phyloP scores from a whole-genome alignment of 1,140 invertebrate genomes.

The Bombyx mori region ASM3026992v2 NC_085116.1:13832001-13832500 shows the following conservation, averaged over 20 bases:
- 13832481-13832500: not conserved
- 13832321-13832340: slow-evolving; percentile 28
- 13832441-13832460: slow-evolving; percentile 12
- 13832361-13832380: slow-evolving; percentile 7
- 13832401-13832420: slow-evolving; percentile 26
- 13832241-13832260: slow-evolving; percentile 67
- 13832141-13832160: too few species aligned
- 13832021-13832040: too few species aligned
- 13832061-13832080: too few species aligned
- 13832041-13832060: too few species aligned
- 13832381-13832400: slow-evolving; percentile 22
- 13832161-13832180: not conserved
- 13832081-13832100: too few species aligned
- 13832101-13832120: too few species aligned
- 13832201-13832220: slow-evolving; percentile 2
- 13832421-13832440: slow-evolving; percentile 15
- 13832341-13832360: slow-evolving; percentile 23
- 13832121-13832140: too few species aligned
- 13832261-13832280: slow-evolving; percentile 56
- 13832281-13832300: slow-evolving; percentile 48
- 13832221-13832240: slow-evolving; percentile 55
- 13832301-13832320: slow-evolving; percentile 60
- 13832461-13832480: slow-evolving; percentile 11
- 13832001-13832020: too few species aligned
- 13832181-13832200: slow-evolving; percentile 1